Percentiles rank a stretch among this genome's conserved stretches.
phyloP scores from a whole-genome alignment of 2,888 invertebrate genomes.

The Acronicta aceris region DNA sequence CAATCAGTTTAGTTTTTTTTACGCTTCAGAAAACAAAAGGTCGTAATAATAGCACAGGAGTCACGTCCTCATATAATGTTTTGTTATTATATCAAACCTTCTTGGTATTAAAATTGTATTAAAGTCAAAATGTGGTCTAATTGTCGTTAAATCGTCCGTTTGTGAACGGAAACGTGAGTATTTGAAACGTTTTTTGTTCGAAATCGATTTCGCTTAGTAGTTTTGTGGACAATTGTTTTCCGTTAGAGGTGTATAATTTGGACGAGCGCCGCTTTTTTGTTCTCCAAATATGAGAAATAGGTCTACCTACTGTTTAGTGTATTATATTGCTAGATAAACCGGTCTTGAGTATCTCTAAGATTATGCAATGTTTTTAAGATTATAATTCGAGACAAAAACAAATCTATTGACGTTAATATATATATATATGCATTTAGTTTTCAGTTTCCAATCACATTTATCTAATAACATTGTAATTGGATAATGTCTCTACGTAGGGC shows the following conservation, averaged over 20 bases:
- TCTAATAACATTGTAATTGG: no score
- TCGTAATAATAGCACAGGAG: conserved; percentile 81
- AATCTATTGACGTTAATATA: not conserved
- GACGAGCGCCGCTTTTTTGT: conserved; percentile 44
- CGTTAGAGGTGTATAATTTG: conserved; percentile 55
- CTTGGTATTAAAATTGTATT: conserved; percentile 82
- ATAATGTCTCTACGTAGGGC: no score
- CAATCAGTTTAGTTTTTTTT: conserved; percentile 54
- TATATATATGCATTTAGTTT: no score
- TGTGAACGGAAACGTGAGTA: conserved; percentile 80
- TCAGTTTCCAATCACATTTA: no score
- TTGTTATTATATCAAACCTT: conserved; percentile 74
- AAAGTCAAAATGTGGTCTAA: conserved; percentile 77
- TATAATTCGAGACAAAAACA: not conserved
- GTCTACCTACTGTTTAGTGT: conserved; percentile 38
- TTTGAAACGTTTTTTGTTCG: conserved; percentile 59
- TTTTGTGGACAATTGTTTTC: conserved; percentile 66
- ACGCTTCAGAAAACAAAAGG: conserved; percentile 64
- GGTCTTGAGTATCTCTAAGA: conserved; percentile 26
- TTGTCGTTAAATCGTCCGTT: conserved; percentile 80
- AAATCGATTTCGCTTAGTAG: conserved; percentile 84
- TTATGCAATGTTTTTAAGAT: conserved; percentile 22
- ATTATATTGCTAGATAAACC: conserved; percentile 38
- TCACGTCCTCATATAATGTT: conserved; percentile 79
- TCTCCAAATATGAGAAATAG: conserved; percentile 31